Base-by-base conservation (phyloP, 2,113 vertebrate genomes). In the Corynorhinus townsendii region DNA sequence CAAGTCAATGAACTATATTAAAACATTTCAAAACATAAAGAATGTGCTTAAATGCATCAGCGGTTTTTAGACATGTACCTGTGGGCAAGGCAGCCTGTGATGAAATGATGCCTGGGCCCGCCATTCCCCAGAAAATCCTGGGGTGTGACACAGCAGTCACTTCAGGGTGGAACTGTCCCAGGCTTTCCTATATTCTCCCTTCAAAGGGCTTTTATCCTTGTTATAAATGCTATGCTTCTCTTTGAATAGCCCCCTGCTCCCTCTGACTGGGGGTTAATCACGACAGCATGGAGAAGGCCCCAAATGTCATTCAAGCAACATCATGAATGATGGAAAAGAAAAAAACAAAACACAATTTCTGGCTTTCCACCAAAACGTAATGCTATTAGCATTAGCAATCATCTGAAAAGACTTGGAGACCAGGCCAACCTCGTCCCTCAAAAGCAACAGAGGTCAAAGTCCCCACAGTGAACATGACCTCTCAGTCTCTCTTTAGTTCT, bases 11-110 rank as follows among this genome's bases (percentile, higher is more conserved):
- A 95, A 97, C 54, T 79, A 80, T 64, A 96, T 90, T 90, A 89
- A 92, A 96, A 88, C 85, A 94, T 83, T 90, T 96, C 66, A 80
- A 96, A 94, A 93, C n/a, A 66, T 40, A 73, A 96, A 89, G 64
- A 90, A 83, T 69, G 35, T 69, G 38, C 28, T 80, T 73, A 79
- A 86, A 89, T 49, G 86, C 66, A 47, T 45, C 72, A 56, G 64
- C 15, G 8, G 20, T 75, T 66, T 76, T 92, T 38, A 75, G 75
- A 49, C 0, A 4, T 56, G 24, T 49, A 84, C 73, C 93, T 76
- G 17, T 47, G 73, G 86, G 71, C 47, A 45, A 33, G 0, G 85
- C 40, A 47, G 38, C 82, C 73, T 15, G 35, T 66, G 72, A 64
- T 24, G 72, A 62, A 47, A 30, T 56, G 40, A 35, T 17, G 80